Conservation (phyloP, 2,888 invertebrate genomes). For the Malacosoma neustria region DNA sequence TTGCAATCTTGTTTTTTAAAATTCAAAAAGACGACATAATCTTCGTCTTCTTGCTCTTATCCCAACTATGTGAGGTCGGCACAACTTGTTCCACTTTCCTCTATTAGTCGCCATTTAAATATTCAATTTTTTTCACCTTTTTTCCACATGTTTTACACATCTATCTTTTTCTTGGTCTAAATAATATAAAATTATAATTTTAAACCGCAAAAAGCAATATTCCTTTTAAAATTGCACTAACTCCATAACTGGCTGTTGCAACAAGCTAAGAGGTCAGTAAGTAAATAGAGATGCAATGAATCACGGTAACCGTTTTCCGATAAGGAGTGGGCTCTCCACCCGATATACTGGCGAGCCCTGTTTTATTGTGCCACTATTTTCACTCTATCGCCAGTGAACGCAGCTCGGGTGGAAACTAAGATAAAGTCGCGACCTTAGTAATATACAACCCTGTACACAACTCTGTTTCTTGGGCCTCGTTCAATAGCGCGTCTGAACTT, state of each 20-base stretch:
- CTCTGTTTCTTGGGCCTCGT: constrained; percentile 17
- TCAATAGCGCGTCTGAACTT: constrained; percentile 11
- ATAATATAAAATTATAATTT: too few relatives aligned
- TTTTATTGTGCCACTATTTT: constrained; percentile 70
- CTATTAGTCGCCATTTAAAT: too few relatives aligned
- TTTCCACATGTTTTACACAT: too few relatives aligned
- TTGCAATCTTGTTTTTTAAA: too few relatives aligned
- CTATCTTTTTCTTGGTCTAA: too few relatives aligned
- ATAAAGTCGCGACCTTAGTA: constrained; percentile 64
- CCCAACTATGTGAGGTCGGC: too few relatives aligned
- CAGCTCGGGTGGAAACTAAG: constrained; percentile 64
- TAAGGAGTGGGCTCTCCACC: constrained; percentile 45
- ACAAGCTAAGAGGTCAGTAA: constrained; percentile 32
- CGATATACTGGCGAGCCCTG: constrained; percentile 52
- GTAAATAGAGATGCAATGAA: constrained; percentile 58
- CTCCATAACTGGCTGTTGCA: constrained; percentile 27
- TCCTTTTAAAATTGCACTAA: too few relatives aligned
- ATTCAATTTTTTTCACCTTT: too few relatives aligned
- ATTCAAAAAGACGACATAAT: too few relatives aligned
- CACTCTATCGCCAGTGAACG: constrained; percentile 59
- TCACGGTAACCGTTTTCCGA: constrained; percentile 66
- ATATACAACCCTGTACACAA: constrained; percentile 39
- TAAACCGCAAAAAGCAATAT: too few relatives aligned
- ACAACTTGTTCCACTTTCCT: too few relatives aligned
- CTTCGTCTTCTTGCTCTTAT: too few relatives aligned